Conservation (phyloP, 2,888 invertebrate species). For the Drosophila maculinotata region DNA sequence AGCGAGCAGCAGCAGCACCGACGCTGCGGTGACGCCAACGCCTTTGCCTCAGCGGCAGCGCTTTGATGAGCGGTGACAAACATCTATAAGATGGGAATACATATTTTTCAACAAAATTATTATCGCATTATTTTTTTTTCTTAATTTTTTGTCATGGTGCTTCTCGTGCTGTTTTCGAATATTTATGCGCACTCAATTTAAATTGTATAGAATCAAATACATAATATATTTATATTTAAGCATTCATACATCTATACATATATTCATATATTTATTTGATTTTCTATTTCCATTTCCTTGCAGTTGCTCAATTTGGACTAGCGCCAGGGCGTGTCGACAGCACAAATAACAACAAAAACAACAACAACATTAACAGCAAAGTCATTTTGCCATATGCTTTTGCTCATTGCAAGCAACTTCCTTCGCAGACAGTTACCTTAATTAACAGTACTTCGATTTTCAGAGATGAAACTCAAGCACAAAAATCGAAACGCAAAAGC, state of each 20-base stretch:
- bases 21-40: constrained; percentile 26
- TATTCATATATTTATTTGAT: constrained; percentile 19
- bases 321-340: constrained; percentile 65
- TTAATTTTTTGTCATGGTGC: constrained; percentile 11
- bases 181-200: constrained; percentile 62
- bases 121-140: constrained; percentile 36
- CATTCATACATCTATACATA: constrained; percentile 8
- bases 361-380: constrained; percentile 14
- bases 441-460: constrained; percentile 57
- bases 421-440: constrained; percentile 55
- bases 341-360: constrained; percentile 14
- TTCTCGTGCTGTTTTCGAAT: constrained; percentile 33
- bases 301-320: constrained; percentile 70
- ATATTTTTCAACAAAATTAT: constrained; percentile 49
- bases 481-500: constrained; percentile 32
- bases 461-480: constrained; percentile 26
- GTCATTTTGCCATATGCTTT: constrained; percentile 39
- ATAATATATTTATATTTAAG: constrained; percentile 10
- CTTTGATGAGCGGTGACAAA: constrained; percentile 67
- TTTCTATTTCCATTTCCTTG: constrained; percentile 55
- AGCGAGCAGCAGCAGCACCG: constrained; percentile 12
- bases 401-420: constrained; percentile 51
- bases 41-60: constrained; percentile 35
- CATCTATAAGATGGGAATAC: constrained; percentile 43
- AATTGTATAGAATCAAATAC: constrained; percentile 44